Evolutionary conservation across 2,797 vertebrate genomes (phyloP).

Genomic region (Bothrops alternatus): DNA sequence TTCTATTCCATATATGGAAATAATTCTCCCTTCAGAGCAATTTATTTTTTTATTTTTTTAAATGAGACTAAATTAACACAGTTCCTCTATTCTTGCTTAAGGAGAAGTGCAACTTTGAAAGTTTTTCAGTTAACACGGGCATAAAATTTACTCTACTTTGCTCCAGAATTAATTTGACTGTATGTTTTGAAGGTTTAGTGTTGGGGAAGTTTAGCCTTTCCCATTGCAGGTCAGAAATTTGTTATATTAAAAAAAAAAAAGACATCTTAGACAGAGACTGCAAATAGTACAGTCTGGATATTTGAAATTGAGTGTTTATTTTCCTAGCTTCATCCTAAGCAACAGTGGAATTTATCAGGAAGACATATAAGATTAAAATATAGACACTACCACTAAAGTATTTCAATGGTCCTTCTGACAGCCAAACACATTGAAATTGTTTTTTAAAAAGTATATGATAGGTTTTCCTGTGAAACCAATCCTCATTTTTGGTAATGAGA

Average conservation of each 20-base stretch:
- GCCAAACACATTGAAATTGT: not conserved
- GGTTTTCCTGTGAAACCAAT: not conserved
- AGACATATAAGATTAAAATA: constrained; percentile 7
- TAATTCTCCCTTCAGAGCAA: constrained; percentile 12
- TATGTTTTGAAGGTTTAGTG: constrained; percentile 37
- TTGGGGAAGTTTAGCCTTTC: constrained; percentile 29
- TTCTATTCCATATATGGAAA: constrained; percentile 43
- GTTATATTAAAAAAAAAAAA: not conserved
- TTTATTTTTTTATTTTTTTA: not conserved
- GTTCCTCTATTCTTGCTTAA: not conserved
- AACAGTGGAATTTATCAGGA: not conserved
- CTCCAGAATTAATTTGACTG: constrained; percentile 51
- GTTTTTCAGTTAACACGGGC: constrained; percentile 2
- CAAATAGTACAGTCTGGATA: constrained; percentile 11
- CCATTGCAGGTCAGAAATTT: constrained; percentile 28
- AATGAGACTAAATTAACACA: not conserved
- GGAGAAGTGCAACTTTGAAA: constrained; percentile 12
- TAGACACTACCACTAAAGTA: not conserved
- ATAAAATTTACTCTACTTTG: constrained; percentile 25
- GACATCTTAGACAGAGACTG: constrained; percentile 28
- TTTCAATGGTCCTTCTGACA: not conserved
- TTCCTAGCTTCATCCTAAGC: constrained; percentile 31
- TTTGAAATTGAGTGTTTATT: constrained; percentile 27
- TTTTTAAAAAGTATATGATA: not conserved
- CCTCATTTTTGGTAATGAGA: not conserved